Percentiles rank a stretch among this genome's conserved stretches.
These are phyloP conservation scores for Cryptocheilus praepositus DNA, from an alignment of 2,888 invertebrate species.

Conservation along the genomic window DNA sequence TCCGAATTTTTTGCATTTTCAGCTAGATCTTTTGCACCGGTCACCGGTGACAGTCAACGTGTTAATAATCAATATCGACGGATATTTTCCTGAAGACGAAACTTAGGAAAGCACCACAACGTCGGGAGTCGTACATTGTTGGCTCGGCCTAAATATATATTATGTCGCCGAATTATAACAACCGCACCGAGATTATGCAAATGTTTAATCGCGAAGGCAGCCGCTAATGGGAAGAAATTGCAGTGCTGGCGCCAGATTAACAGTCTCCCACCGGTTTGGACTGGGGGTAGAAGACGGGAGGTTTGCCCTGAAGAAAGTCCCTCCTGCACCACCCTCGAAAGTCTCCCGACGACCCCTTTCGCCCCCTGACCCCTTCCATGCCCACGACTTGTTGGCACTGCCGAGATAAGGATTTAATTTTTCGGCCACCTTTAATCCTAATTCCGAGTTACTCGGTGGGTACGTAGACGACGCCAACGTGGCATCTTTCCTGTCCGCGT, in stretches of 20 bases:
- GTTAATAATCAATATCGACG: too few relatives aligned
- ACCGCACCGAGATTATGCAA: constrained; percentile 70
- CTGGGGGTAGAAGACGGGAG: constrained; percentile 35
- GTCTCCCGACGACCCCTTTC: constrained; percentile 47
- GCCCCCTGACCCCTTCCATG: constrained; percentile 15
- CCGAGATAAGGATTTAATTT: constrained; percentile 71
- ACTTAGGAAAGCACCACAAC: too few relatives aligned
- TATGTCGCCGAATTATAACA: constrained; percentile 63
- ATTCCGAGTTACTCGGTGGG: constrained; percentile 60
- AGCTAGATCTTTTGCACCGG: too few relatives aligned
- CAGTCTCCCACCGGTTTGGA: constrained; percentile 50
- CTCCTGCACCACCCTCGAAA: constrained; percentile 37
- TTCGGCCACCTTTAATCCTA: constrained; percentile 70
- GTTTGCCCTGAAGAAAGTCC: constrained; percentile 51
- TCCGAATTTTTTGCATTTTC: too few relatives aligned
- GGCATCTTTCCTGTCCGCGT: neutral
- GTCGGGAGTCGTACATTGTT: constrained; percentile 28
- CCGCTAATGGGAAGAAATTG: constrained; percentile 74
- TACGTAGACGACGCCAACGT: too few relatives aligned
- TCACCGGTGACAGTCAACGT: too few relatives aligned
- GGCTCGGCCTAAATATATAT: constrained; percentile 55
- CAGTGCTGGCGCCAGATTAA: constrained; percentile 73
- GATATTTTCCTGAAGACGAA: too few relatives aligned
- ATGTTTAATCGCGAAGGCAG: constrained; percentile 72
- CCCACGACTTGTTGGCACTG: constrained; percentile 50